Base-by-base conservation (phyloP, 2,888 invertebrate genomes). In the Ectropis crepuscularia region DNA sequence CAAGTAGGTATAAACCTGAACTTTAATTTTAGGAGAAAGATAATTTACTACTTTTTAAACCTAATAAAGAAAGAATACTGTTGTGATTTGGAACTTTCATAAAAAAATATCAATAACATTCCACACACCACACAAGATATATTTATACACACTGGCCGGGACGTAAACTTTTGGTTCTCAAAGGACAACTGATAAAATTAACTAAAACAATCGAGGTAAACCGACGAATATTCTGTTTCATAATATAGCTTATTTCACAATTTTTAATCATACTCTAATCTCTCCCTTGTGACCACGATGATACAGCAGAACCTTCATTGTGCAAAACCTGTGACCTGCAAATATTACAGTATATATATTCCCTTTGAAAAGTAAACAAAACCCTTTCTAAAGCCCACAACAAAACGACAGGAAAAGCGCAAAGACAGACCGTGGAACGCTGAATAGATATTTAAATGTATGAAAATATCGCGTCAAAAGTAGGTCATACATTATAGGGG, bases 311-410 rank as follows among this genome's bases (percentile, higher is more conserved):
- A 41, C 11, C 6, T 38, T 39, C 43, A 64, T 69, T 69, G 69
- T 68, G 9, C 38, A 60, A 48, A 28, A 6, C 60, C 57, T 63
- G 51, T 57, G 62, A 42, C 43, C 50, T 6, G n/a, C 36, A 43
- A 57, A 12, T 6, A 49, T 58, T 47, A 42, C 43, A 45, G 64
- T 68, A 64, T 55, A 64, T 55, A 53, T 58, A 63, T 59, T 57
- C 49, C 49, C 53, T 67, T 63, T 58, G 37, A 49, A 55, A 48
- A 57, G 53, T 12, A 63, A 63, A 63, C 62, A 67, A 69, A 71
- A 54, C 46, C 57, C 53, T 49, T 63, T 54, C 49, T 53, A 50
- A 64, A 51, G 49, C 11, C 57, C 54, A 43, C 47, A 61, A 67
- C 59, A 70, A 61, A 68, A 67, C 55, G 60, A 64, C 55, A 53